Percentiles rank a stretch among this genome's conserved stretches.
Evolutionary conservation across 2,888 invertebrate species (phyloP).

Genomic region (Ptilodon capucinus): DNA sequence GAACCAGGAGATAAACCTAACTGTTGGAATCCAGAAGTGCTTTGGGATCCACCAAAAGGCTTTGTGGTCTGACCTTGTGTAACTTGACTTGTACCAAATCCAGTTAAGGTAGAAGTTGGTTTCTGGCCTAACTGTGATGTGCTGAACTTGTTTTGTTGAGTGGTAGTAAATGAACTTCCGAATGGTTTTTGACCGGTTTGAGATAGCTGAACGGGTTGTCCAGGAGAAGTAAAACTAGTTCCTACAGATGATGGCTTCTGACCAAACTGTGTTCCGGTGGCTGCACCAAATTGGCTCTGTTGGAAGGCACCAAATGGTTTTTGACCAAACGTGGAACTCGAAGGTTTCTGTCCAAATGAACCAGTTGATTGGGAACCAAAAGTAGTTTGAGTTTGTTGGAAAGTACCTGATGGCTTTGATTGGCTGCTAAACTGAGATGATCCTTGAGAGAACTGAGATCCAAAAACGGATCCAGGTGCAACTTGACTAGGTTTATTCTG

Average conservation of each 20-base stretch:
- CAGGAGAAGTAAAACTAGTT: not conserved
- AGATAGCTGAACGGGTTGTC: not conserved
- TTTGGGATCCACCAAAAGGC: not conserved
- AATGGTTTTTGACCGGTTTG: not conserved
- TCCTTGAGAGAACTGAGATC: conserved; percentile 4
- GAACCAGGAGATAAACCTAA: conserved; percentile 4
- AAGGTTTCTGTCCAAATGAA: conserved; percentile 4
- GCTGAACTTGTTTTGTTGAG: not conserved
- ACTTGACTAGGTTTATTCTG: conserved; percentile 12
- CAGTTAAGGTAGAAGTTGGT: not conserved
- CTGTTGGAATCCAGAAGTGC: not conserved
- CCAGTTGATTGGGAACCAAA: conserved; percentile 2
- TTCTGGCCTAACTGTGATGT: not conserved
- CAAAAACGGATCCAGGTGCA: conserved; percentile 10
- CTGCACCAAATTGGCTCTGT: not conserved
- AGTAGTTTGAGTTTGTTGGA: conserved; percentile 12
- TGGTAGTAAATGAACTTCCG: not conserved
- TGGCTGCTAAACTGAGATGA: conserved; percentile 5
- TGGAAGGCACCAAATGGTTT: conserved; percentile 9
- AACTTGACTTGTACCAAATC: not conserved
- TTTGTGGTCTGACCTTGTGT: not conserved
- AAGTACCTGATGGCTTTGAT: conserved; percentile 5
- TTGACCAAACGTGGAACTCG: conserved; percentile 2
- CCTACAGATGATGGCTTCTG: not conserved
- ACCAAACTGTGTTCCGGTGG: not conserved